Conservation (phyloP, 2,113 vertebrate genomes). For the Syngnathoides biaculeatus region DNA sequence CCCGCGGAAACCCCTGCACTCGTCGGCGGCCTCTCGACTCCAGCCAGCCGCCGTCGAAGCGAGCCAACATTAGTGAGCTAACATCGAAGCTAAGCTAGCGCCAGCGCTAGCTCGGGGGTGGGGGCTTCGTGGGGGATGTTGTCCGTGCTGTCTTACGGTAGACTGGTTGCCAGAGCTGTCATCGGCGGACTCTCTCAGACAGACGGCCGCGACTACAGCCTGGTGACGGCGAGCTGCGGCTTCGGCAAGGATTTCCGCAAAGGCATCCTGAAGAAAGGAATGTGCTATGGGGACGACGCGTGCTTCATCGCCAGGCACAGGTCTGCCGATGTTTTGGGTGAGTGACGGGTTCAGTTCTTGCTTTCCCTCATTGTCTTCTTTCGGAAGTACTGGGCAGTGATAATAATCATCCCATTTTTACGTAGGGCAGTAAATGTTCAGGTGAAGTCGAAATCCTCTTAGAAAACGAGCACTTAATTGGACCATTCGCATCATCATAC, state of each 20-base stretch:
- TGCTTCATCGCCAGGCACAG: conserved; percentile 93
- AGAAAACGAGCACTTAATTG: neutral
- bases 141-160: conserved; percentile 94
- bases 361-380: neutral
- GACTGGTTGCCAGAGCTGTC: conserved; percentile 94
- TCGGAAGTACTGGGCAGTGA: neutral
- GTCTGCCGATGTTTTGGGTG: conserved; percentile 91
- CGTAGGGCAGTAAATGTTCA: neutral
- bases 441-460: neutral
- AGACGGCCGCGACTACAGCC: conserved; percentile 90
- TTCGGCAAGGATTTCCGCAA: conserved; percentile 97
- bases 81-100: conserved; percentile 40
- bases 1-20: neutral
- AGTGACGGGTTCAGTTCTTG: conserved; percentile 37
- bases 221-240: conserved; percentile 96
- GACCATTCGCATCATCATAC: neutral
- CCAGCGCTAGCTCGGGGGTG: conserved; percentile 42
- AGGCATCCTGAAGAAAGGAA: conserved; percentile 95
- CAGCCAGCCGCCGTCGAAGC: neutral
- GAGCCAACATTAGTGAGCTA: conserved; percentile 8
- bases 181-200: conserved; percentile 96
- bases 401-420: neutral
- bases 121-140: conserved; percentile 78
- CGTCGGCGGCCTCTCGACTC: neutral
- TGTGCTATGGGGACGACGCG: conserved; percentile 97